These are phyloP conservation scores for Tinea trinotella DNA, from an alignment of 2,888 invertebrate species.

Conservation along the genomic window DNA sequence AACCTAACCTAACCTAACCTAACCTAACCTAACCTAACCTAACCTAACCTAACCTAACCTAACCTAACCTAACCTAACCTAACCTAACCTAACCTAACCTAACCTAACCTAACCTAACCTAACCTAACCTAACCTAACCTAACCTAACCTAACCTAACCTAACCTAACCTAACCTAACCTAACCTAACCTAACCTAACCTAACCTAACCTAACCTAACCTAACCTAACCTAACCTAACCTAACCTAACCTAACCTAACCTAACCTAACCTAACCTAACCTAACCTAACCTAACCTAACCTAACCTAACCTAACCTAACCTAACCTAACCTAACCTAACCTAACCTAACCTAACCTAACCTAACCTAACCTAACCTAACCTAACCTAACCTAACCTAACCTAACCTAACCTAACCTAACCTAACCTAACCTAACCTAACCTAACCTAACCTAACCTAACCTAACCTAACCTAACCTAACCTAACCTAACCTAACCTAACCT, in stretches of 20 bases:
- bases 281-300: constrained; percentile 22
- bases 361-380: constrained; percentile 23
- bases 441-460: constrained; percentile 24
- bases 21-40: constrained; percentile 23
- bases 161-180: constrained; percentile 22
- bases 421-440: constrained; percentile 19
- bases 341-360: constrained; percentile 21
- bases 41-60: constrained; percentile 23
- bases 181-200: neutral
- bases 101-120: constrained; percentile 22
- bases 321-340: constrained; percentile 22
- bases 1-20: constrained; percentile 23
- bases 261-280: constrained; percentile 23
- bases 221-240: constrained; percentile 23
- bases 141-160: constrained; percentile 23
- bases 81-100: constrained; percentile 22
- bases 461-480: constrained; percentile 22
- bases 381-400: constrained; percentile 22
- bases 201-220: constrained; percentile 18
- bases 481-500: constrained; percentile 22
- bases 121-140: constrained; percentile 21
- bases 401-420: constrained; percentile 21
- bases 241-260: constrained; percentile 23
- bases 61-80: constrained; percentile 22
- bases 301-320: constrained; percentile 22